A percentile compares a stretch with the other conserved stretches of the same genome.
Conservation (phyloP, 1,140 invertebrate species). For the Dinoponera quadriceps region DNA sequence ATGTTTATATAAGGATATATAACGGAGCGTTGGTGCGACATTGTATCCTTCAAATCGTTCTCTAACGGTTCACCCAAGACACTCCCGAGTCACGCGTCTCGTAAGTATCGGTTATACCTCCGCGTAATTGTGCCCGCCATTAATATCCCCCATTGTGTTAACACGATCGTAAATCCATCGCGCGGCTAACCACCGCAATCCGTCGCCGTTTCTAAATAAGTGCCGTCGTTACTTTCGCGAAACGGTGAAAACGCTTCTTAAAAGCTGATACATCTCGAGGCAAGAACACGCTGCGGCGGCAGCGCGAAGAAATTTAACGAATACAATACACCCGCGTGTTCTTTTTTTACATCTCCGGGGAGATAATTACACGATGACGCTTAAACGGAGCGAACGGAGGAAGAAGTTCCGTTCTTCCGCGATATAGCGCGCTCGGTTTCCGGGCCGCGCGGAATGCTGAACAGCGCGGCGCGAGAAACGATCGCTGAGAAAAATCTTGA, state of each 20-base stretch:
- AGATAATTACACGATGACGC: constrained; percentile 15
- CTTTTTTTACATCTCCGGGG: not conserved
- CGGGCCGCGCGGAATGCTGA: too few relatives aligned
- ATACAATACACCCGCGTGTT: not conserved
- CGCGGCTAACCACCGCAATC: not conserved
- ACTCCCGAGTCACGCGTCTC: not conserved
- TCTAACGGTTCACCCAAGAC: too few relatives aligned
- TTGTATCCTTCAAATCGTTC: too few relatives aligned
- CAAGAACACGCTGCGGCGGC: constrained; percentile 26
- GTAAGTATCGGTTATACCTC: not conserved
- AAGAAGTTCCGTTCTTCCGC: constrained; percentile 25
- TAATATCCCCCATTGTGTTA: not conserved
- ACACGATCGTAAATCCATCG: constrained; percentile 20
- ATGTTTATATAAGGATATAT: too few relatives aligned
- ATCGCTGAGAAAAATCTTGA: constrained; percentile 7
- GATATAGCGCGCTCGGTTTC: not conserved
- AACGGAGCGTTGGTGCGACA: too few relatives aligned
- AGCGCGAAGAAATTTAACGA: constrained; percentile 44
- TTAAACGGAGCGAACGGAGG: constrained; percentile 7
- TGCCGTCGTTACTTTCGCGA: constrained; percentile 16
- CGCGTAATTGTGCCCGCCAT: not conserved
- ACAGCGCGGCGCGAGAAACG: not conserved
- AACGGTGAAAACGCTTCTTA: constrained; percentile 47
- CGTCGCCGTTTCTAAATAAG: constrained; percentile 32
- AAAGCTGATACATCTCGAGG: constrained; percentile 38